These are phyloP conservation scores for Drosophila seguyi DNA, from an alignment of 1,140 invertebrate genomes.

Conservation along the genomic window DNA sequence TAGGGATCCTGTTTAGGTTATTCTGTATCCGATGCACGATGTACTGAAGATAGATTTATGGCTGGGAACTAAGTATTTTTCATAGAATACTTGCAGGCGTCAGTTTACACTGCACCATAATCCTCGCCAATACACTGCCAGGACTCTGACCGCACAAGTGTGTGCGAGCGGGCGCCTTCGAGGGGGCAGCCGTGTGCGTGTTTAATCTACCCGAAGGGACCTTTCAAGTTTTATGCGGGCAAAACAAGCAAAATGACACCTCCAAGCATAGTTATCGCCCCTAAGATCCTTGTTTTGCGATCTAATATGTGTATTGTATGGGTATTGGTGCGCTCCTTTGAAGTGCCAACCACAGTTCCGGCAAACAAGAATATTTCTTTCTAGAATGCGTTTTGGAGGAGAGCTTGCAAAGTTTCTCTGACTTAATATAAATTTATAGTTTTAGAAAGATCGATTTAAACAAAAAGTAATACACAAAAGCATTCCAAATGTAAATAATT, in stretches of 20 bases:
- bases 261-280: slow-evolving; percentile 56
- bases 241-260: slow-evolving; percentile 60
- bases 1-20: slow-evolving; percentile 5
- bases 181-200: slow-evolving; percentile 60
- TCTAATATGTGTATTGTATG: slow-evolving; percentile 21
- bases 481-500: too few species aligned
- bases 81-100: slow-evolving; percentile 57
- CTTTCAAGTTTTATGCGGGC: slow-evolving; percentile 73
- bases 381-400: slow-evolving; percentile 22
- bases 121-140: slow-evolving; percentile 35
- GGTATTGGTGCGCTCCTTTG: slow-evolving; percentile 20
- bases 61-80: slow-evolving; percentile 43
- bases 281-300: slow-evolving; percentile 32
- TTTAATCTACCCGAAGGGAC: slow-evolving; percentile 77
- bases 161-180: not conserved
- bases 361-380: slow-evolving; percentile 57
- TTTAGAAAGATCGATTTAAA: not conserved
- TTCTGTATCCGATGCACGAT: slow-evolving; percentile 14
- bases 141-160: slow-evolving; percentile 49
- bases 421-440: not conserved
- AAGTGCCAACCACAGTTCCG: slow-evolving; percentile 52
- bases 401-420: slow-evolving; percentile 6
- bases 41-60: slow-evolving; percentile 30
- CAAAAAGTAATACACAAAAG: too few species aligned
- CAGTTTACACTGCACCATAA: slow-evolving; percentile 59